phyloP scores from a whole-genome alignment of 2,797 vertebrate species.

The Lophius americanus region DNA sequence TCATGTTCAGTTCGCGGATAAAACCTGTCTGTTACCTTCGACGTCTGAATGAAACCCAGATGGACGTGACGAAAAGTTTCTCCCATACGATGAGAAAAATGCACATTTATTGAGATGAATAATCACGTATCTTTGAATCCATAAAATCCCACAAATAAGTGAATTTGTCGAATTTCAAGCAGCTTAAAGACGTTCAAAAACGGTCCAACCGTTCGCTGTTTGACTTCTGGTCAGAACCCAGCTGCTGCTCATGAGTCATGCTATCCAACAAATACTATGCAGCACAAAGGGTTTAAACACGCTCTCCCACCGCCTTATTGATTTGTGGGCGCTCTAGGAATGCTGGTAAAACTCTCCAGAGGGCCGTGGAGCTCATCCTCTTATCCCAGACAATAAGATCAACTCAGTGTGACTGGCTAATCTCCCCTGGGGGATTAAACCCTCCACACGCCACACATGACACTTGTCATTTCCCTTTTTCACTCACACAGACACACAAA shows the following conservation, averaged over 20 bases:
- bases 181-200: too few relatives aligned
- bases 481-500: conserved; percentile 39
- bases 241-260: conserved; percentile 27
- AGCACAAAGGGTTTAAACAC: conserved; percentile 48
- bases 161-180: conserved; percentile 5
- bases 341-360: conserved; percentile 66
- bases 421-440: conserved; percentile 64
- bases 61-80: background rate
- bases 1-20: too few relatives aligned
- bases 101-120: conserved; percentile 1
- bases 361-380: conserved; percentile 66
- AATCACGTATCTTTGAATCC: too few relatives aligned
- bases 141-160: background rate
- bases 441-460: conserved; percentile 50
- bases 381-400: conserved; percentile 77
- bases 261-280: conserved; percentile 41
- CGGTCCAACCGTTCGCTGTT: too few relatives aligned
- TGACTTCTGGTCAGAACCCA: background rate
- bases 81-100: conserved; percentile 17
- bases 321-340: conserved; percentile 62
- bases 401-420: conserved; percentile 72
- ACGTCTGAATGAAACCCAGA: too few relatives aligned
- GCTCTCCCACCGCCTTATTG: conserved; percentile 59
- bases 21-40: too few relatives aligned
- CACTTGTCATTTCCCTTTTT: conserved; percentile 48